Base-by-base conservation (phyloP, 1,140 invertebrate genomes). In the Listronotus bonariensis region DNA sequence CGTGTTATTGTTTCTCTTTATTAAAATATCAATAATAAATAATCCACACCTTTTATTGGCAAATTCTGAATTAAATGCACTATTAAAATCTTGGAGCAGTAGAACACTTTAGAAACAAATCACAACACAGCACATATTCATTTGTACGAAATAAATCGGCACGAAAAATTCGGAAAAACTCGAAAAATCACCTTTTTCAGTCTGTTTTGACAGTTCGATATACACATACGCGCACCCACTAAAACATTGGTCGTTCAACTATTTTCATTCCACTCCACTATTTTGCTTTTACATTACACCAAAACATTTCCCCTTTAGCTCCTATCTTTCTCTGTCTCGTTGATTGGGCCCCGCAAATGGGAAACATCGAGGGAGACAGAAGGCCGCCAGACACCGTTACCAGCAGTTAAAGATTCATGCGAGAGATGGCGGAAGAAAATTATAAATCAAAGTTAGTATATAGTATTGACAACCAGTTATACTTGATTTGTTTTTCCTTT, bases 231-330 rank as follows among this genome's bases (percentile, higher is more conserved):
- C 63, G 63, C 63, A 65, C 63, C 63, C 54, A 57, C 54, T 55
- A 65, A 58, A 68, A 55, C 62, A 68, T 68, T 68, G 61, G 57
- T 61, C 49, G 61, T 65, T 65, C 67, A 68, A 68, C 67, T 64
- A 60, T 58, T 68, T 59, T 36, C 64, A 58, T 59, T 63, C 57
- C 11, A 26, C 20, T 26, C 20, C 20, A 64, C 61, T 52, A 52
- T 46, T 67, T 51, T 59, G 38, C n/a, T 20, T 45, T 46, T 41
- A 26, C 38, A 48, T 56, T 46, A 53, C 60, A 60, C 56, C 31
- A 31, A 53, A 49, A 61, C 32, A 52, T 31, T 52, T 61, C 38
- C 31, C 20, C 26, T 42, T 12, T 18, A 32, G 31, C 5, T 52
- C 11, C 18, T 53, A 11, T 61, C 58, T 48, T 42, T 40, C 12